These are phyloP conservation scores for Propithecus deckenii DNA, from an alignment of 2,797 vertebrate species.

Conservation along the genomic window DNA sequence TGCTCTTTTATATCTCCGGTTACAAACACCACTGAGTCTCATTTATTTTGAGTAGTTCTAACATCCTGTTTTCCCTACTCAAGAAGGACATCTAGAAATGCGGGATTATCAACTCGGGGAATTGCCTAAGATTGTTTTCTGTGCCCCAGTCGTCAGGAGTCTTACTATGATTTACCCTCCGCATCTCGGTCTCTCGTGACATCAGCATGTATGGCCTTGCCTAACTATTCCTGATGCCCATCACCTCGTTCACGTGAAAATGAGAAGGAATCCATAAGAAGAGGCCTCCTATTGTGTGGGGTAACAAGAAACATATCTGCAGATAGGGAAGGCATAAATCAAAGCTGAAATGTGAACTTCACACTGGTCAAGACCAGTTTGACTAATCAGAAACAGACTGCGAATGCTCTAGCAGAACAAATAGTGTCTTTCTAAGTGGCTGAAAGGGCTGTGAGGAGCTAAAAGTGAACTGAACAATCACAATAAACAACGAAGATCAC, in stretches of 20 bases:
- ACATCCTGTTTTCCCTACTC: not conserved
- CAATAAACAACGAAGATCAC: not conserved
- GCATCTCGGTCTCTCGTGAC: not conserved
- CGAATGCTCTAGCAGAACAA: not conserved
- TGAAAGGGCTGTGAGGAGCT: not conserved
- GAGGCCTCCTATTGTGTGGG: not conserved
- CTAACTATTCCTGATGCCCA: not conserved
- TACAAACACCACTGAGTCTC: not conserved
- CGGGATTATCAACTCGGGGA: not conserved
- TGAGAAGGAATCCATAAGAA: not conserved
- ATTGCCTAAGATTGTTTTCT: not conserved
- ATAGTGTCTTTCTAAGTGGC: not conserved
- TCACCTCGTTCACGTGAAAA: not conserved
- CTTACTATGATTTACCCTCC: not conserved
- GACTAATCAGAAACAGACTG: conserved; percentile 51
- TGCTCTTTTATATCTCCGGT: not conserved
- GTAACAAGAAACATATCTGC: not conserved
- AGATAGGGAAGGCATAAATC: not conserved
- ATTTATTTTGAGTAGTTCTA: not conserved
- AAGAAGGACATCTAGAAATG: not conserved
- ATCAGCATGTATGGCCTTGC: not conserved
- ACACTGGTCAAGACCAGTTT: not conserved
- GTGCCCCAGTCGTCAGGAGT: not conserved
- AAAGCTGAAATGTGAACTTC: conserved; percentile 2
- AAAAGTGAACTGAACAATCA: not conserved